Percentiles rank a stretch among this genome's conserved stretches.
phyloP scores from a whole-genome alignment of 2,113 vertebrate species.

The Puntigrus tetrazona region DNA sequence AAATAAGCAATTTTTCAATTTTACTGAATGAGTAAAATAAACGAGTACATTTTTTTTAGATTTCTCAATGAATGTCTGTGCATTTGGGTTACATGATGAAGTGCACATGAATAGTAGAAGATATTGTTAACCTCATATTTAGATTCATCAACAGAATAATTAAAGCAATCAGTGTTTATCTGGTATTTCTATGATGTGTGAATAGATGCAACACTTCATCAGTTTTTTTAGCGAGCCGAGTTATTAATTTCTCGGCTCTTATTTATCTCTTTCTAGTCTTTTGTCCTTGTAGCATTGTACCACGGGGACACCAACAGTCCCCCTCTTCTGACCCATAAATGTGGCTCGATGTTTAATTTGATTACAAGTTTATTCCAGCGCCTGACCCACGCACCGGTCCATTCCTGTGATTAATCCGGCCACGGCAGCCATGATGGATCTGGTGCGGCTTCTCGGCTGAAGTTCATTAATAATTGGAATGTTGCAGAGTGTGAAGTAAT shows the following conservation, averaged over 20 bases:
- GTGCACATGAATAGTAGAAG: not conserved
- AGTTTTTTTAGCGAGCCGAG: not conserved
- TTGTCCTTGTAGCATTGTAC: constrained; percentile 27
- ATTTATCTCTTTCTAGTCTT: constrained; percentile 1
- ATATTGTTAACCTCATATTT: not conserved
- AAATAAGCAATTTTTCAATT: not conserved
- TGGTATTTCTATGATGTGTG: not conserved
- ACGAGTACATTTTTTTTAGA: not conserved
- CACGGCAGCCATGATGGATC: constrained; percentile 90
- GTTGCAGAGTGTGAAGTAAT: constrained; percentile 99
- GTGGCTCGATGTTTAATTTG: constrained; percentile 71
- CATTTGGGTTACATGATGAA: not conserved
- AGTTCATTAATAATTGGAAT: constrained; percentile 99
- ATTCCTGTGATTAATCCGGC: constrained; percentile 83
- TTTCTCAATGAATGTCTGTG: not conserved
- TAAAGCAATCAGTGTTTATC: too few species aligned
- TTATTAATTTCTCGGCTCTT: not conserved
- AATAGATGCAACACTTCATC: not conserved
- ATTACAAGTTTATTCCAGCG: constrained; percentile 76
- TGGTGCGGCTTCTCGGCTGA: constrained; percentile 86
- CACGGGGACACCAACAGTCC: constrained; percentile 35
- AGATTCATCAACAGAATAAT: not conserved
- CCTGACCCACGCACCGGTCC: constrained; percentile 77
- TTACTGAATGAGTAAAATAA: not conserved
- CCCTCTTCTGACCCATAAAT: constrained; percentile 68